Evolutionary conservation across 2,888 invertebrate species (phyloP), one percentile per base, ranked within the genome.

Genomic region (Hemistola chrysoprasaria): DNA sequence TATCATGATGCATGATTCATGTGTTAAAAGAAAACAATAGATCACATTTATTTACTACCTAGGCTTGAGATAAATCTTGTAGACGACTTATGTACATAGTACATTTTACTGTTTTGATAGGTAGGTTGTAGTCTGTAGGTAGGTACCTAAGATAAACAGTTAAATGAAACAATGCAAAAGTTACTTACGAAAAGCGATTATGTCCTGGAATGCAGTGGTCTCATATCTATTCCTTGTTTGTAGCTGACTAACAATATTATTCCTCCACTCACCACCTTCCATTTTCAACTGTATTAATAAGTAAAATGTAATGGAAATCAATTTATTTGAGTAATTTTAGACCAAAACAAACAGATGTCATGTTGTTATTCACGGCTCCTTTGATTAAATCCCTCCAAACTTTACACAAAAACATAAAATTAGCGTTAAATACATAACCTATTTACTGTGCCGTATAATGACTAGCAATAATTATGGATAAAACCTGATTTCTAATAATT

Each of bases 131-230:
- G n/a, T n/a, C n/a, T n/a, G n/a, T n/a, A n/a, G n/a, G n/a, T n/a
- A n/a, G n/a, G n/a, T n/a, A n/a, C n/a, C n/a, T n/a, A n/a, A n/a
- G n/a, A n/a, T n/a, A n/a, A n/a, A n/a, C n/a, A n/a, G n/a, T n/a
- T n/a, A 62, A 66, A 66, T 65, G 59, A 53, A 37, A 30, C 47
- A 55, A 58, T 78, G 78, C 81, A 82, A 82, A 81, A 61, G 69
- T 70, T 71, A 91, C 95, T 93, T 91, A 96, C 96, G 95, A 80
- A 95, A 93, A 56, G 91, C 81, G 61, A 97, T 93, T 49, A 97
- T 91, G 68, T 96, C 96, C 59, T 93, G 92, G 78, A 95, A 96
- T 62, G 93, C 92, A 45, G 91, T 81, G 10, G 93, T 93, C 87
- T 96, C 94, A 47, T 90, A 90, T 78, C 91, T 93, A 78, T 96